Percentiles rank a stretch among this genome's conserved stretches.
Conservation (phyloP, 1,140 invertebrate genomes). For the Calycopis cecrops region DNA sequence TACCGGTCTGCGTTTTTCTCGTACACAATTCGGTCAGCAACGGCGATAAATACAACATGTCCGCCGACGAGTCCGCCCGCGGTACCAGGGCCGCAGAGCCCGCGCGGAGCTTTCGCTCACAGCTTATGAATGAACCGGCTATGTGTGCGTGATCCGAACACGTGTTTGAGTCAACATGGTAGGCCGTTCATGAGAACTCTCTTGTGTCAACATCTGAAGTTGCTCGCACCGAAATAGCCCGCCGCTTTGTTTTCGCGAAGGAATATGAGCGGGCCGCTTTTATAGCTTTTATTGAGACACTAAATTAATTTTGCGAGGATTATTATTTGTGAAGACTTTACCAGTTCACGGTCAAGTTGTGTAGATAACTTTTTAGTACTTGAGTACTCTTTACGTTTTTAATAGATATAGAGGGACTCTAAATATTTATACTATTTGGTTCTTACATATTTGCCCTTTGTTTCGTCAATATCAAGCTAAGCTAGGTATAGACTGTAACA, state of each 20-base stretch:
- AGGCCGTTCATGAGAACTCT: slow-evolving; percentile 70
- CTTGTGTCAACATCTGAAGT: slow-evolving; percentile 65
- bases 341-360: too few relatives aligned
- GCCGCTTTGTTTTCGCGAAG: slow-evolving; percentile 62
- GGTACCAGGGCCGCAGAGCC: slow-evolving; percentile 58
- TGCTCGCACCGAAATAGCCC: slow-evolving; percentile 61
- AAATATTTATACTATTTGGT: too few relatives aligned
- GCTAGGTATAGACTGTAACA: too few relatives aligned
- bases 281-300: slow-evolving; percentile 4
- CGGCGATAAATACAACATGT: slow-evolving; percentile 46
- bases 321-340: too few relatives aligned
- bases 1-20: slow-evolving; percentile 10
- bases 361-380: too few relatives aligned
- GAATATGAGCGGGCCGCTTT: slow-evolving; percentile 23
- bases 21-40: too few relatives aligned
- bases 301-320: slow-evolving; percentile 6
- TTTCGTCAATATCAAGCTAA: too few relatives aligned
- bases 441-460: too few relatives aligned
- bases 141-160: slow-evolving; percentile 48
- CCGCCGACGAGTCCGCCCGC: slow-evolving; percentile 50
- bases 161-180: slow-evolving; percentile 60
- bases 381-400: too few relatives aligned
- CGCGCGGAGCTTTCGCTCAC: slow-evolving; percentile 52
- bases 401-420: too few relatives aligned
- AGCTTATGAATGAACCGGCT: slow-evolving; percentile 54